Evolutionary conservation across 2,797 vertebrate genomes (phyloP).

Genomic region (Xenops minutus): DNA sequence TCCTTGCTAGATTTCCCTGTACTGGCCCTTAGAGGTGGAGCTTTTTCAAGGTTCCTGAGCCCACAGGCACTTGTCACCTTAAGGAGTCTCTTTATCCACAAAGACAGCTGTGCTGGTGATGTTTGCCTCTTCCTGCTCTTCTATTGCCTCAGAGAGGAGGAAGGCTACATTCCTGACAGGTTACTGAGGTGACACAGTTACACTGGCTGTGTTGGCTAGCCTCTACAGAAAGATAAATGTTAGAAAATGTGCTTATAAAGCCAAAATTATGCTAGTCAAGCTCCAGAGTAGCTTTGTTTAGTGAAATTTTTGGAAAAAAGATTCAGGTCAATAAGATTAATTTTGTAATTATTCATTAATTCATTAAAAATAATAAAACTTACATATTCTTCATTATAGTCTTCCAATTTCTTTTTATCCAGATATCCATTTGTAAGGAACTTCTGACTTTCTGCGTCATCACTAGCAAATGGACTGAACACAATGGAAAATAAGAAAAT

Average conservation of each 20-base stretch:
- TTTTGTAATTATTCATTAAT: neutral
- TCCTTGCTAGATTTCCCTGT: neutral
- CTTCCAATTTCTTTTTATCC: conserved; percentile 88
- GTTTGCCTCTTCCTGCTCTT: neutral
- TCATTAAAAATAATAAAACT: conserved; percentile 63
- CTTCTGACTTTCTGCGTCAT: conserved; percentile 88
- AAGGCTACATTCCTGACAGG: neutral
- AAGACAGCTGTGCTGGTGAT: neutral
- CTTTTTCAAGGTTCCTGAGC: neutral
- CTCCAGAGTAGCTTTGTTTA: conserved; percentile 29
- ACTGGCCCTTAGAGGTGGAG: neutral
- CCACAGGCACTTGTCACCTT: neutral
- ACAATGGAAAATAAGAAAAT: conserved; percentile 9
- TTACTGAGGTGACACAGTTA: neutral
- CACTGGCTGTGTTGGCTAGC: neutral
- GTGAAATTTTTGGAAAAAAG: neutral
- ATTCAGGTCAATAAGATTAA: neutral
- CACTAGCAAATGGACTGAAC: conserved; percentile 83
- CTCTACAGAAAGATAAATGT: neutral
- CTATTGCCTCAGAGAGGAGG: accelerated
- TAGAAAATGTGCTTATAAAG: conserved; percentile 21
- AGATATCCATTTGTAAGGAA: conserved; percentile 90
- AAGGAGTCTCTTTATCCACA: neutral
- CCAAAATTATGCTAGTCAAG: neutral
- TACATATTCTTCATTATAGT: conserved; percentile 92